phyloP scores from a whole-genome alignment of 2,797 vertebrate species.

The Siniperca scherzeri region DNA sequence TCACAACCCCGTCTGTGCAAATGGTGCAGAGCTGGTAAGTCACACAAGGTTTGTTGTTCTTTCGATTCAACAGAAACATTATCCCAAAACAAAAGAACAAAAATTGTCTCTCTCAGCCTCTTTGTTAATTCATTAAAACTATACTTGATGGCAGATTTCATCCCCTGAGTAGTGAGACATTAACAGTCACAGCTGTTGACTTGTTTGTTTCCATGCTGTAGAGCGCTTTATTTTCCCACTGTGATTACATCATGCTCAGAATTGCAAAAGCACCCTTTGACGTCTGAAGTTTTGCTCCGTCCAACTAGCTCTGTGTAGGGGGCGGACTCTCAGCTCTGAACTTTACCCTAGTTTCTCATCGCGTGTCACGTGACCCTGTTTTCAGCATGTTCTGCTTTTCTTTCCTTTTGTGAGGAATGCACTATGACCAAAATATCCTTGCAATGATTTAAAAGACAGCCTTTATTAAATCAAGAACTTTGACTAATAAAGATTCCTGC shows the following conservation, averaged over 20 bases:
- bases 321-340: slow-evolving; percentile 63
- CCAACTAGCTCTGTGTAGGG: slow-evolving; percentile 44
- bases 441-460: too few relatives aligned
- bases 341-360: slow-evolving; percentile 78
- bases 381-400: slow-evolving; percentile 16
- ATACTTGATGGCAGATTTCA: neutral
- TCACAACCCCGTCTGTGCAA: slow-evolving; percentile 92
- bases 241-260: slow-evolving; percentile 12
- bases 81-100: neutral
- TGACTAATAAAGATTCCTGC: neutral
- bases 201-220: slow-evolving; percentile 33
- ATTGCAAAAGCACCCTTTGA: slow-evolving; percentile 55
- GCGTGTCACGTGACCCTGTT: slow-evolving; percentile 60
- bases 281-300: slow-evolving; percentile 60
- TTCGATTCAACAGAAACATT: neutral
- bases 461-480: neutral
- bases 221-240: neutral
- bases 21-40: slow-evolving; percentile 95
- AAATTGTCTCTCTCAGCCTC: neutral
- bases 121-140: neutral
- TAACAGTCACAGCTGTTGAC: slow-evolving; percentile 33
- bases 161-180: neutral
- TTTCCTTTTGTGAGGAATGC: slow-evolving; percentile 10
- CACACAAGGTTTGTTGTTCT: neutral
- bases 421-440: neutral